Conservation (phyloP, 2,113 vertebrate species). For the Colinus virginianus region DNA sequence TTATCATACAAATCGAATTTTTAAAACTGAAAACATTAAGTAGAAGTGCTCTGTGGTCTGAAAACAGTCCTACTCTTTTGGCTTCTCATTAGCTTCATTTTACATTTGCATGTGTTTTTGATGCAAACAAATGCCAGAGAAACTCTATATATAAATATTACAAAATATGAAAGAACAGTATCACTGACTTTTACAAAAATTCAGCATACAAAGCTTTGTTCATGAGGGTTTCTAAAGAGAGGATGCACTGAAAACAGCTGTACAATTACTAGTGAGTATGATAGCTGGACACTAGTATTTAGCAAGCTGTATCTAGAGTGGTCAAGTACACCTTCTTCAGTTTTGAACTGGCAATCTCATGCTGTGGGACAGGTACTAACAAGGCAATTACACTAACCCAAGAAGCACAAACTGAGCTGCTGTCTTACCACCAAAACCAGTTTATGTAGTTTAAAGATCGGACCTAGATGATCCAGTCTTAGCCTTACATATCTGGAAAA, state of each 20-base stretch:
- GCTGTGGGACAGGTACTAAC: background rate
- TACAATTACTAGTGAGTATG: background rate
- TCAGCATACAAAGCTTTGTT: background rate
- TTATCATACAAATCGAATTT: background rate
- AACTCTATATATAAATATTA: background rate
- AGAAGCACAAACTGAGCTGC: background rate
- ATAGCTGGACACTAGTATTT: background rate
- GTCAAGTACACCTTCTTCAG: background rate
- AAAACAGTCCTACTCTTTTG: background rate
- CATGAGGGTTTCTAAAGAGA: background rate
- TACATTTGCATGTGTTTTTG: background rate
- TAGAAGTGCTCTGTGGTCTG: background rate
- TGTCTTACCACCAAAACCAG: background rate
- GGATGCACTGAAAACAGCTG: background rate
- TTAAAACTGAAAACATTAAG: background rate
- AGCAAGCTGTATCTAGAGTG: background rate
- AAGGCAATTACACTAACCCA: background rate
- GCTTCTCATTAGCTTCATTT: background rate
- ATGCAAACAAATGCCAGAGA: background rate
- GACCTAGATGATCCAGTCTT: background rate
- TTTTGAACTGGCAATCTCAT: background rate
- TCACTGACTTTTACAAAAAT: background rate
- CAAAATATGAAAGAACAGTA: background rate
- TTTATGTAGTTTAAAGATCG: background rate
- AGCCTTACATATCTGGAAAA: background rate